These are phyloP conservation scores for Trachops cirrhosus DNA, from an alignment of 2,797 vertebrate species.

Conservation along the genomic window DNA sequence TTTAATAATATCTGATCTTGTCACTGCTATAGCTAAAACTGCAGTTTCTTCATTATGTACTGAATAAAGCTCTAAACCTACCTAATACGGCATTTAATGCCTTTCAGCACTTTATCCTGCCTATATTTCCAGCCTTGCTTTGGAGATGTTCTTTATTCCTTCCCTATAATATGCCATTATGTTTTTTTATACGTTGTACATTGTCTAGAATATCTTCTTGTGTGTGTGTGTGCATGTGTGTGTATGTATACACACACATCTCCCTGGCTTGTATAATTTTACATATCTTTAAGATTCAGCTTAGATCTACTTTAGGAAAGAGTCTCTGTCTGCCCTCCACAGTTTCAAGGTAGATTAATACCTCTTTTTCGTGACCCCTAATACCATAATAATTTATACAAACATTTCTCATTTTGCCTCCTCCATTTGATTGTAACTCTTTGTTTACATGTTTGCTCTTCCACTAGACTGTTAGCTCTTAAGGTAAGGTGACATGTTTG, in stretches of 20 bases:
- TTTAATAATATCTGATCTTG: constrained; percentile 7
- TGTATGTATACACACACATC: too few species aligned
- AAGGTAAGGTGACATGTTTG: not conserved
- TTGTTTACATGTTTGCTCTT: constrained; percentile 9
- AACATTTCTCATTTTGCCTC: not conserved
- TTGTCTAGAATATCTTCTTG: not conserved
- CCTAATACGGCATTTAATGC: not conserved
- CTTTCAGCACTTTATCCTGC: not conserved
- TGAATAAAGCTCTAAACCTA: not conserved
- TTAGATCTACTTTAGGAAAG: constrained; percentile 8
- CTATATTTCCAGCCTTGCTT: not conserved
- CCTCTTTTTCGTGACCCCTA: not conserved
- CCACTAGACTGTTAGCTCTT: not conserved
- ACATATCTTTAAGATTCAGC: not conserved
- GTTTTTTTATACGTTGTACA: not conserved
- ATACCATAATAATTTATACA: not conserved
- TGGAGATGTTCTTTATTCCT: not conserved
- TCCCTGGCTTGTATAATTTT: not conserved
- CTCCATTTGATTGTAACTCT: not conserved
- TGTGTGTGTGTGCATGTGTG: not conserved
- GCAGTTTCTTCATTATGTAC: not conserved
- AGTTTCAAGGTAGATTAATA: not conserved
- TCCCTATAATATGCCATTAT: not conserved
- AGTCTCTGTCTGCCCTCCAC: not conserved
- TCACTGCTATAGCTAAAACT: not conserved